These are phyloP conservation scores for Odontamblyopus lacepedii DNA, from an alignment of 2,797 vertebrate genomes.

Conservation along the genomic window DNA sequence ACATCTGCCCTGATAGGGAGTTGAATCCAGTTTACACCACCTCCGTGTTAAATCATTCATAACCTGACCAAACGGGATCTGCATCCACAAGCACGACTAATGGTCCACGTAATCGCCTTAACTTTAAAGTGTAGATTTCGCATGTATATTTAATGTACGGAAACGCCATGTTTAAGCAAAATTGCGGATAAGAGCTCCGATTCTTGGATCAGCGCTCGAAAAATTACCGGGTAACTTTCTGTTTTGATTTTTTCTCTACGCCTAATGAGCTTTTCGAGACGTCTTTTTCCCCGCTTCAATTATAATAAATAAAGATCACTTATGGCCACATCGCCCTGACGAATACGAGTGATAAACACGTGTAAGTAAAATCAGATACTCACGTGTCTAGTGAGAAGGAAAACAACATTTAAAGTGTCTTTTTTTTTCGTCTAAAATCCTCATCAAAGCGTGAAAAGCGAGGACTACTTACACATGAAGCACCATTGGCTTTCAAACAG, in stretches of 20 bases:
- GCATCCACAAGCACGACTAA: constrained; percentile 88
- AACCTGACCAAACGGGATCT: constrained; percentile 84
- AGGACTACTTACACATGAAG: constrained; percentile 54
- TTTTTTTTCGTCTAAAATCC: constrained; percentile 21
- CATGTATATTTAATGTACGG: constrained; percentile 96
- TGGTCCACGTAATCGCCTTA: constrained; percentile 91
- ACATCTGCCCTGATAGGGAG: constrained; percentile 85
- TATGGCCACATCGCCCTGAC: constrained; percentile 77
- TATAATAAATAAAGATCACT: constrained; percentile 42
- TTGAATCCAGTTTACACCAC: constrained; percentile 89
- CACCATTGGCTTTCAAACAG: constrained; percentile 89
- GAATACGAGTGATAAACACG: constrained; percentile 84
- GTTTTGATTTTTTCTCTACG: constrained; percentile 11
- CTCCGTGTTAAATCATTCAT: constrained; percentile 97
- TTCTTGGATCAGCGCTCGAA: constrained; percentile 40
- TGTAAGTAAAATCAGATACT: constrained; percentile 88
- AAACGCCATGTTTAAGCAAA: constrained; percentile 80
- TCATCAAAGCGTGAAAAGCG: constrained; percentile 30
- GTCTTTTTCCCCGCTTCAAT: constrained; percentile 24
- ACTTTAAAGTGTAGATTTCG: constrained; percentile 97
- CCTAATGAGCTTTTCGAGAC: constrained; percentile 26
- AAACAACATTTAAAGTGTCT: constrained; percentile 66
- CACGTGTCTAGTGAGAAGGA: constrained; percentile 81
- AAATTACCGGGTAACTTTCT: constrained; percentile 31
- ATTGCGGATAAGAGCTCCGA: constrained; percentile 61